Conservation (phyloP, 2,888 invertebrate genomes). For the Cephus rjabovi region DNA sequence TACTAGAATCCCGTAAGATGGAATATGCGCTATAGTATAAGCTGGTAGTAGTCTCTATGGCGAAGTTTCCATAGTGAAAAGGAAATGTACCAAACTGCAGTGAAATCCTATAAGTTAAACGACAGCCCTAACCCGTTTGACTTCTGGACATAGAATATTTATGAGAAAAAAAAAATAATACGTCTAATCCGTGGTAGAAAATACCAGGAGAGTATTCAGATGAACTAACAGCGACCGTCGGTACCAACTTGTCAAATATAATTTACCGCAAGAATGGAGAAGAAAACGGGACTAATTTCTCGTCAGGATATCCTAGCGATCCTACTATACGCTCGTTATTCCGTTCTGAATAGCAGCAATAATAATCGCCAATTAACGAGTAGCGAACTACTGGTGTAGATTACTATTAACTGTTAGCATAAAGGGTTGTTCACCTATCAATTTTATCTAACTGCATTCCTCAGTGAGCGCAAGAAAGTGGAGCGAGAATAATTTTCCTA, state of each 20-base stretch:
- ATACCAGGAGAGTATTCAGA: neutral
- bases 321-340: neutral
- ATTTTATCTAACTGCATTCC: neutral
- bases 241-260: neutral
- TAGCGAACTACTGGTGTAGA: neutral
- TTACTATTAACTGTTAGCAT: neutral
- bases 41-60: neutral
- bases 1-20: neutral
- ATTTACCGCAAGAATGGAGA: neutral
- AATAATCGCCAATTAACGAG: neutral
- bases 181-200: neutral
- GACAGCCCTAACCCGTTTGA: neutral
- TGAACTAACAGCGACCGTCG: neutral
- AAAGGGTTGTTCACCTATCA: neutral
- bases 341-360: neutral
- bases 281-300: neutral
- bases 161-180: neutral
- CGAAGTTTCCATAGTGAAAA: neutral
- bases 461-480: neutral
- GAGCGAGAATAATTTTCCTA: neutral
- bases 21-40: neutral
- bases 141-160: neutral
- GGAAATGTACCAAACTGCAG: neutral
- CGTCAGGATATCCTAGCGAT: neutral
- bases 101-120: neutral